Percentiles rank a stretch among this genome's conserved stretches.
These are phyloP conservation scores for Drosophila nr. medialis DNA, from an alignment of 2,888 invertebrate genomes.

Conservation along the genomic window DNA sequence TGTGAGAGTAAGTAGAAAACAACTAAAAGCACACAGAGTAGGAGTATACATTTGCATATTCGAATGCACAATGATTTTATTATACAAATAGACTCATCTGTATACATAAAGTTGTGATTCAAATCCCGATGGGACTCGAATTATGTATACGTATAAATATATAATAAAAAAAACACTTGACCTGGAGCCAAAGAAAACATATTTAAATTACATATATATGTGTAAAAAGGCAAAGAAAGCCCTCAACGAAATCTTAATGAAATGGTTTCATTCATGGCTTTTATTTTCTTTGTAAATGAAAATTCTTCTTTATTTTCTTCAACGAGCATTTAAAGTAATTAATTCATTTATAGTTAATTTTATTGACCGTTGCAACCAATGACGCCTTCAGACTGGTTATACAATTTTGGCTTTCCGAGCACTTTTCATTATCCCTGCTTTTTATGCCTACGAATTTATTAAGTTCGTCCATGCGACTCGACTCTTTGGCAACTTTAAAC, in stretches of 20 bases:
- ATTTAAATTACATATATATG: neutral
- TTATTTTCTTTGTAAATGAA: neutral
- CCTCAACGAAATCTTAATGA: neutral
- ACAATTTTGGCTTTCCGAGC: slow-evolving; percentile 10
- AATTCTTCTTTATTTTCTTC: neutral
- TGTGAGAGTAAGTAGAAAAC: neutral
- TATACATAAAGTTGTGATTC: neutral
- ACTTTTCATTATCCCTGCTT: slow-evolving; percentile 26
- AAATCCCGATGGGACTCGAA: neutral
- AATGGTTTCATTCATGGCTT: neutral
- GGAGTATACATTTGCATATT: neutral
- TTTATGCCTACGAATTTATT: slow-evolving; percentile 18
- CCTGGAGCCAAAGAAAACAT: neutral
- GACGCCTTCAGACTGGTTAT: slow-evolving; percentile 20
- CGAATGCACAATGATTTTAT: neutral
- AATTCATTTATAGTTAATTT: slow-evolving; percentile 31
- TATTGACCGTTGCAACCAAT: slow-evolving; percentile 20
- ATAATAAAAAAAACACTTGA: neutral
- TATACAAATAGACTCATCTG: neutral
- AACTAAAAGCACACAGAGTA: neutral
- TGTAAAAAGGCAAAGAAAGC: neutral
- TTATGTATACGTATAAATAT: no score
- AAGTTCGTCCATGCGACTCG: slow-evolving; percentile 19
- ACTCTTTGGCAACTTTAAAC: slow-evolving; percentile 34
- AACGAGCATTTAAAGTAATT: slow-evolving; percentile 11